Evolutionary conservation across 2,888 invertebrate genomes (phyloP).

Genomic region (Atethmia centrago): DNA sequence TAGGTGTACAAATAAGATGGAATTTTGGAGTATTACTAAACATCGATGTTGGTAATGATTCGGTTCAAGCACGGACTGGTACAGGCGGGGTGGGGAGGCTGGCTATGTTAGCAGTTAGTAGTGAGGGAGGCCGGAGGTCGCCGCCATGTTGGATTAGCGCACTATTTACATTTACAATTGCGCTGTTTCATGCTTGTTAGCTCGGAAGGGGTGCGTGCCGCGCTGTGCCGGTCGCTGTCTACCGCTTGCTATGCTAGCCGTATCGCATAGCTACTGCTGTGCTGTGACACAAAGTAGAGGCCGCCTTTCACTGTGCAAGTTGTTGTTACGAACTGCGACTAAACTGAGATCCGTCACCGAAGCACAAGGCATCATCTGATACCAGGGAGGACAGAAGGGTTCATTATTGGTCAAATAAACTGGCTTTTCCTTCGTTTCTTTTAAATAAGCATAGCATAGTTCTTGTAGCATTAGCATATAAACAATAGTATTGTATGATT

Average conservation of each 20-base stretch:
- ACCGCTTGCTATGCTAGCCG: neutral
- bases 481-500: too few species aligned
- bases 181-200: constrained; percentile 66
- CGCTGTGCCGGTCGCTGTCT: constrained; percentile 29
- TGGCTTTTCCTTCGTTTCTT: neutral
- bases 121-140: constrained; percentile 52
- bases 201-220: constrained; percentile 73
- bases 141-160: constrained; percentile 80
- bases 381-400: too few species aligned
- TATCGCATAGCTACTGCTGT: neutral
- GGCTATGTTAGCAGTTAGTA: neutral
- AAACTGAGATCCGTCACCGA: neutral
- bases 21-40: neutral
- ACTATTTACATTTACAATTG: constrained; percentile 85
- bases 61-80: neutral
- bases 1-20: neutral
- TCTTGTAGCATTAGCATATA: neutral
- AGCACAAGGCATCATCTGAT: neutral
- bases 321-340: constrained; percentile 9
- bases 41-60: neutral
- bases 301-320: constrained; percentile 56
- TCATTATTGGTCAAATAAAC: neutral
- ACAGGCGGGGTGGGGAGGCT: neutral
- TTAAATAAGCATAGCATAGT: too few species aligned
- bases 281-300: neutral